These are phyloP conservation scores for Blomia tropicalis DNA, from an alignment of 2,888 invertebrate species.

Conservation along the genomic window DNA sequence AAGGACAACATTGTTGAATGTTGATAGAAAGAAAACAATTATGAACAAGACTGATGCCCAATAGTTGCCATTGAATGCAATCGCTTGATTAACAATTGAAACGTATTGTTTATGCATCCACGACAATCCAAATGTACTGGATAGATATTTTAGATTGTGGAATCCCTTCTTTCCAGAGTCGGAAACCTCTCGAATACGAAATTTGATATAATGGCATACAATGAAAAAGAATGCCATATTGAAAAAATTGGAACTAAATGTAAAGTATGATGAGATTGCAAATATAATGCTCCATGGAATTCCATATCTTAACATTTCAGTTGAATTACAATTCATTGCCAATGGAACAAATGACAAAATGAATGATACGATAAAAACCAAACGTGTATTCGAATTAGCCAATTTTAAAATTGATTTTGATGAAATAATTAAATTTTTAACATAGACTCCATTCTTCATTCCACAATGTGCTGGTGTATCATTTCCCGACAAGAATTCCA, in stretches of 20 bases:
- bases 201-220: not conserved
- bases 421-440: not conserved
- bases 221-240: constrained; percentile 16
- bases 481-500: constrained; percentile 5
- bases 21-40: not conserved
- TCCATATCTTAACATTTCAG: not conserved
- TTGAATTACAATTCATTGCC: not conserved
- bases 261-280: not conserved
- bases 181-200: not conserved
- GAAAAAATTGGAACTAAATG: not conserved
- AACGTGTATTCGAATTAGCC: not conserved
- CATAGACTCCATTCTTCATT: not conserved
- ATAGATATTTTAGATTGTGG: not conserved
- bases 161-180: not conserved
- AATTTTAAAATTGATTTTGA: not conserved
- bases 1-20: not conserved
- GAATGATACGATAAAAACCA: constrained; percentile 10
- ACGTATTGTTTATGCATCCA: not conserved
- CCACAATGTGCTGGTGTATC: not conserved
- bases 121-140: not conserved
- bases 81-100: not conserved
- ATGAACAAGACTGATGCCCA: not conserved
- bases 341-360: not conserved
- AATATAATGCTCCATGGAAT: constrained; percentile 12
- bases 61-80: not conserved